Percentiles rank a stretch among this genome's conserved stretches.
These are phyloP conservation scores for Nowickia ferox DNA, from an alignment of 2,888 invertebrate genomes.

Conservation along the genomic window DNA sequence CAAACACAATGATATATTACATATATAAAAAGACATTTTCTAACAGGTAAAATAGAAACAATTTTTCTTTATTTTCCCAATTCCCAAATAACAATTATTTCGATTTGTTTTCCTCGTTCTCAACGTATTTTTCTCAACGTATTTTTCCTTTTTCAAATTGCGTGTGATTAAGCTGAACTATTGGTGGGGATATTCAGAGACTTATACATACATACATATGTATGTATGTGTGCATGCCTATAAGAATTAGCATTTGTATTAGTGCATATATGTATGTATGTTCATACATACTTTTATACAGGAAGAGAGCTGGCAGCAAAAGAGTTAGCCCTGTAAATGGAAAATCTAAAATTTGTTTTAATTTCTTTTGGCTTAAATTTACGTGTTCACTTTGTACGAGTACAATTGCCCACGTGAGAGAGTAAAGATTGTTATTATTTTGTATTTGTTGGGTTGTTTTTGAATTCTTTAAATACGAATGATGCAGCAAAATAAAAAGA, in stretches of 20 bases:
- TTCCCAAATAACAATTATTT: slow-evolving; percentile 71
- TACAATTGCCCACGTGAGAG: slow-evolving; percentile 66
- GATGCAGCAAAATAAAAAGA: slow-evolving; percentile 59
- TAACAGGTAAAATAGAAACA: slow-evolving; percentile 65
- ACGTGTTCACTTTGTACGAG: slow-evolving; percentile 8
- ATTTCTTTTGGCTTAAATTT: slow-evolving; percentile 14
- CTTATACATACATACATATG: too few species aligned
- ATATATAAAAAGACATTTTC: slow-evolving; percentile 46
- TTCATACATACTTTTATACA: not conserved
- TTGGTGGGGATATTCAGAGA: not conserved
- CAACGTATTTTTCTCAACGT: slow-evolving; percentile 38
- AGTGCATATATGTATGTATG: too few species aligned
- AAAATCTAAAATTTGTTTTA: slow-evolving; percentile 15
- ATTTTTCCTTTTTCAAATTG: slow-evolving; percentile 49
- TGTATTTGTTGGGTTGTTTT: slow-evolving; percentile 51
- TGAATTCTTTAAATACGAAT: slow-evolving; percentile 69
- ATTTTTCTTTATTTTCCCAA: slow-evolving; percentile 66
- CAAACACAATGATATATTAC: slow-evolving; percentile 54
- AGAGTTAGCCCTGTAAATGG: not conserved
- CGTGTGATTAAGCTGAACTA: slow-evolving; percentile 55
- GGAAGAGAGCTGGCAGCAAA: slow-evolving; percentile 3
- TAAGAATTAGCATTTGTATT: not conserved
- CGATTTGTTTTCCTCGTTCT: slow-evolving; percentile 62
- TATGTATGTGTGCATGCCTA: not conserved
- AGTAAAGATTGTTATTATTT: slow-evolving; percentile 47